Base-by-base conservation (phyloP, 1,140 invertebrate species). In the Chrysopa pallens region DNA sequence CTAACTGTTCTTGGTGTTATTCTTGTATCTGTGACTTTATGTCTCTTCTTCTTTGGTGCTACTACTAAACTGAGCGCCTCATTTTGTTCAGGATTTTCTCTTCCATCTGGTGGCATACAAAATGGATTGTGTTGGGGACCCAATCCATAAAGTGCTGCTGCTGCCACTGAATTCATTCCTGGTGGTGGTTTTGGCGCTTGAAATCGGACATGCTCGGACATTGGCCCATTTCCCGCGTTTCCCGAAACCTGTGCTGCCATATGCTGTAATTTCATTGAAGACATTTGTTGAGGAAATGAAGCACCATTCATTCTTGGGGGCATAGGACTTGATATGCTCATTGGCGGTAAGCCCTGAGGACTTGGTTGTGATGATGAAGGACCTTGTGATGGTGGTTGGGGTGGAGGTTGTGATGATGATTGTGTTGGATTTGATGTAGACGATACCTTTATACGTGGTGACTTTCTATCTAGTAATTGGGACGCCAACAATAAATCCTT, bases 21-120 rank as follows among this genome's bases (percentile, higher is more conserved):
- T 46, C 92, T 73, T 35, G 91, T 94, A 59, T 96, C 91, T 11
- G 91, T 96, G 43, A 96, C 84, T 78, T 96, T 96, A 59, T 95
- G 91, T 13, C 91, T 72, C 67, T 94, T 95, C 68, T 91, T 92
- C 64, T 94, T 94, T 0, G 88, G 86, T 17, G 84, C 83, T 46
- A 95, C 88, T 17, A 95, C 88, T 47, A 95, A 72, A 52, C 88
- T 88, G 8, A 95, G 73, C 1, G 91, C 84, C 62, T 95, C 91
- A 56, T 90, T 92, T 61, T 95, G 90, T 61, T 93, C 89, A 3
- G 80, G 76, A 46, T 77, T 74, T 50, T 80, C 76, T 41, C 78
- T 68, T 31, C 76, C 72, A 56, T 66, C 59, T 57, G 50, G 47
- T 59, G 69, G 64, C 54, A 73, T 68, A 58, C 74, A 79, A 50